Percentiles rank a stretch among this genome's conserved stretches.
Evolutionary conservation across 2,113 vertebrate genomes (phyloP).

Genomic region (Pyrgilauda ruficollis): DNA sequence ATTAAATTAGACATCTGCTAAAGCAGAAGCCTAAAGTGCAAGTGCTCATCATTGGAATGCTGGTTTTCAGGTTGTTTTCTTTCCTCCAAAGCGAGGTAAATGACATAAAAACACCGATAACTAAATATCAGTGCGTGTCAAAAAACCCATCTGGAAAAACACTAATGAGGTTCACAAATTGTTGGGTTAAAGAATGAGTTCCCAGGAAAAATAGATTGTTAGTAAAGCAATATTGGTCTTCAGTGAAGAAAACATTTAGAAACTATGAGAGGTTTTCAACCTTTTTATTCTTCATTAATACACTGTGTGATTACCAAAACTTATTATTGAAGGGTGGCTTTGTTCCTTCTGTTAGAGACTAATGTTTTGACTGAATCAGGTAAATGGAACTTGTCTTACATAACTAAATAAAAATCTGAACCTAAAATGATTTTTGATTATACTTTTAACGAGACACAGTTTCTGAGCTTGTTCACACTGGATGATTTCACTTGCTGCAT

Average conservation of each 20-base stretch:
- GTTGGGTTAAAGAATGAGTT: background rate
- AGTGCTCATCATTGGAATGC: background rate
- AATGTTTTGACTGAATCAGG: background rate
- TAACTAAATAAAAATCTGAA: background rate
- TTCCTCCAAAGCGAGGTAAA: background rate
- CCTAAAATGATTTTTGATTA: constrained; percentile 3
- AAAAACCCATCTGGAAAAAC: background rate
- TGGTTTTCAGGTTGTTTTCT: background rate
- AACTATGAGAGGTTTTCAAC: background rate
- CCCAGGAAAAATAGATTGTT: background rate
- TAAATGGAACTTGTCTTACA: background rate
- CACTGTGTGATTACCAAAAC: background rate
- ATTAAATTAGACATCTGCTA: background rate
- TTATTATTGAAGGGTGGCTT: background rate
- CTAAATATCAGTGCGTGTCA: background rate
- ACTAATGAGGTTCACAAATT: background rate
- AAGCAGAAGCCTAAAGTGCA: background rate
- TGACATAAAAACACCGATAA: background rate
- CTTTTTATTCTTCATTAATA: background rate
- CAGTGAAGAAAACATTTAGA: background rate
- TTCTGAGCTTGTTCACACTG: constrained; percentile 19
- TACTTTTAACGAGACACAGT: background rate
- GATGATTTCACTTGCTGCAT: constrained; percentile 43
- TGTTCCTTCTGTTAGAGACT: background rate
- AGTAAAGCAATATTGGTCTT: background rate